phyloP scores from a whole-genome alignment of 2,888 invertebrate genomes.

The Synergus gifuensis region DNA sequence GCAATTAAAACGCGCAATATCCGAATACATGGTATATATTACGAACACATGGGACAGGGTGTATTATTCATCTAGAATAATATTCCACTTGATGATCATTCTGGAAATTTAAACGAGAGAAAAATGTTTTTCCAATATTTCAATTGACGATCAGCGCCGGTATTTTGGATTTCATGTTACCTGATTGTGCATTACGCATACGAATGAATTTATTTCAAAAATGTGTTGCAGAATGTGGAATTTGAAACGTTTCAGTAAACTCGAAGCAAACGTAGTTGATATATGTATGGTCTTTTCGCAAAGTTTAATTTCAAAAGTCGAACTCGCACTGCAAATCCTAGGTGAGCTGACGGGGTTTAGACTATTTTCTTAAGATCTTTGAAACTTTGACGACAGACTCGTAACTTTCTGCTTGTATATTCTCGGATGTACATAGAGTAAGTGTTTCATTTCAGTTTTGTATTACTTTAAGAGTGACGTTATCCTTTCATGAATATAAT shows the following conservation, averaged over 20 bases:
- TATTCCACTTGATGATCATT: conserved; percentile 51
- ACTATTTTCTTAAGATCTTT: conserved; percentile 26
- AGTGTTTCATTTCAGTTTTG: not conserved
- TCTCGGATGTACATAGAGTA: not conserved
- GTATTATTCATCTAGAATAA: conserved; percentile 52
- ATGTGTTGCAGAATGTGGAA: not conserved
- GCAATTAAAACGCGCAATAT: conserved; percentile 60
- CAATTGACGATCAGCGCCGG: not conserved
- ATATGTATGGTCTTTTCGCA: not conserved
- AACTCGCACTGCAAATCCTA: conserved; percentile 5
- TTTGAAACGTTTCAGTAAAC: not conserved
- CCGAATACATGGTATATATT: conserved; percentile 49
- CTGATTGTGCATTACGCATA: not conserved
- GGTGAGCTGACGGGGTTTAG: not conserved
- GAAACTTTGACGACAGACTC: not conserved
- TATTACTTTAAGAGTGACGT: not conserved
- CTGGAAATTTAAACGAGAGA: conserved; percentile 34
- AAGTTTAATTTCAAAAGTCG: conserved; percentile 22
- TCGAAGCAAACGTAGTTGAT: not conserved
- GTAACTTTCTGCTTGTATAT: conserved; percentile 17
- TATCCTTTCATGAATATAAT: conserved; percentile 7
- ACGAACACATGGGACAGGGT: conserved; percentile 43
- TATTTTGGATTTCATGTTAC: not conserved
- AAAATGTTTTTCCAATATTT: not conserved
- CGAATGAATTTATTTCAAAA: not conserved